Base-by-base conservation (phyloP, 2,888 invertebrate genomes). In the Dinocampus coccinellae region DNA sequence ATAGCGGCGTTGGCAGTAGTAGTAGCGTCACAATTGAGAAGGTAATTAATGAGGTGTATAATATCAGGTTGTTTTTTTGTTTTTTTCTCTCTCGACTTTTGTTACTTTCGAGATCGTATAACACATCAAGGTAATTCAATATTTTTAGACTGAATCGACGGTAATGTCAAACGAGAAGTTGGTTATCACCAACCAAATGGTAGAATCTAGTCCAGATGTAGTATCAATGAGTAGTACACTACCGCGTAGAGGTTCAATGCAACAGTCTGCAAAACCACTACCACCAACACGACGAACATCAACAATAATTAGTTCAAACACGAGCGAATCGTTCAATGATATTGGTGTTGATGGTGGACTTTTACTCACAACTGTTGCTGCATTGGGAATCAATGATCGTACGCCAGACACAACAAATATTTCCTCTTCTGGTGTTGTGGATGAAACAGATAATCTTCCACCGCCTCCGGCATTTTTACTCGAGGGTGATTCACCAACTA, bases 381-480 rank as follows among this genome's bases (percentile, higher is more conserved):
- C 69, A 76, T n/a, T 16, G 16, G n/a, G 77, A 34, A 3, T n/a
- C 16, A 82, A 82, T 22, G 83, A 81, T 36, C 72, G 69, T 39
- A 72, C 72, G 16, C 16, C 16, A 7, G 62, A 62, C 7, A 72
- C 68, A 34, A 80, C 79, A 60, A 77, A 71, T 65, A 75, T 73
- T 73, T 80, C 80, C 20, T 42, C 42, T 16, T 42, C 42, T 16
- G 9, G 3, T 7, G 47, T 47, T 16, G 7, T 9, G 2, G 84
- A 76, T 78, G 90, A 90, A 83, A 83, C 81, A 83, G 91, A 91
- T 77, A 90, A 91, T 81, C 87, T 94, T 72, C 94, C 94, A 6
- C 94, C 94, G 0, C 94, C 94, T 16, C 94, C 94, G 0, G 93
- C 94, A 0, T 94, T 93, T 83, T 88, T 94, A n/a, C 86, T 94